Conservation (phyloP, 2,888 invertebrate genomes). For the Strigamia maritima region DNA sequence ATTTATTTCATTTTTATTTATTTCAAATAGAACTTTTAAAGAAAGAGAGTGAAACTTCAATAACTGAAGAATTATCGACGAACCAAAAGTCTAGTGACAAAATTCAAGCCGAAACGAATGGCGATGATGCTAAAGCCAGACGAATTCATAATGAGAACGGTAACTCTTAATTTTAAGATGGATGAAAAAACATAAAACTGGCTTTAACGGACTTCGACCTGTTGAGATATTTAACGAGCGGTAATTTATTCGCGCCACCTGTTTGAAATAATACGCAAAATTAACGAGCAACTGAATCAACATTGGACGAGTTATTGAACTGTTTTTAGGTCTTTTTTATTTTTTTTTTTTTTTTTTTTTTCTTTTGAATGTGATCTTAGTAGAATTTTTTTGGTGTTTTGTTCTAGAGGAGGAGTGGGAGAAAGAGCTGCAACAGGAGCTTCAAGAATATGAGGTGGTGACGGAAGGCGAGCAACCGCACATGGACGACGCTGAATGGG, state of each 20-base stretch:
- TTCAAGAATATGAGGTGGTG: slow-evolving; percentile 92
- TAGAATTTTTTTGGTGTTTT: slow-evolving; percentile 31
- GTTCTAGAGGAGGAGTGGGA: slow-evolving; percentile 84
- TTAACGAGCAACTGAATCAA: slow-evolving; percentile 35
- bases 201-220: neutral
- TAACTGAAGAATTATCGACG: neutral
- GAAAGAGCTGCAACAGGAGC: slow-evolving; percentile 88
- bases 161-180: neutral
- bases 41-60: neutral
- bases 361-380: neutral
- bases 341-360: neutral
- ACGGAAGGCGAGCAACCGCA: slow-evolving; percentile 48
- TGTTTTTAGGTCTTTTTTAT: neutral
- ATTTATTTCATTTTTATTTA: neutral
- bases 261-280: neutral
- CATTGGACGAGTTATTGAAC: neutral
- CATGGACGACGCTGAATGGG: slow-evolving; percentile 59
- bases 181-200: too few species aligned
- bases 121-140: neutral
- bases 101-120: neutral
- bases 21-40: neutral
- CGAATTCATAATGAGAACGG: neutral
- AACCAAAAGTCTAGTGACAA: neutral
- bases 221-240: neutral
- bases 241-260: slow-evolving; percentile 33